Evolutionary conservation across 1,140 invertebrate species (phyloP).

Genomic region (Drosophila repletoides): DNA sequence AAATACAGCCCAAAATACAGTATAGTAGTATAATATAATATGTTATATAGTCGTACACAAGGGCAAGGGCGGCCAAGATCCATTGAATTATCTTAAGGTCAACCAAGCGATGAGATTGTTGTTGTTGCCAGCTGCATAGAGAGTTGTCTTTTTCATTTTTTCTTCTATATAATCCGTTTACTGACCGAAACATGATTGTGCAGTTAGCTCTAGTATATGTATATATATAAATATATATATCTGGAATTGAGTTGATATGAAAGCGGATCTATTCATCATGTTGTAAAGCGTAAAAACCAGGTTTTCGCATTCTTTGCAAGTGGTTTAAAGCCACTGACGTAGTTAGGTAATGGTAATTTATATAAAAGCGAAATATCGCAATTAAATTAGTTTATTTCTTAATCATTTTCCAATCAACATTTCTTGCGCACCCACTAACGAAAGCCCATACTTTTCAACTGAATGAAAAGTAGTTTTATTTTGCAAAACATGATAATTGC

Average conservation of each 20-base stretch:
- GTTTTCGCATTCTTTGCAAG: too few relatives aligned
- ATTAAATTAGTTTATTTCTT: too few relatives aligned
- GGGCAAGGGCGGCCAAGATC: conserved; percentile 14
- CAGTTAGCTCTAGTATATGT: conserved; percentile 1
- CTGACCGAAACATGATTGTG: conserved; percentile 2
- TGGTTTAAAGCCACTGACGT: too few relatives aligned
- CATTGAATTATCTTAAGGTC: neutral
- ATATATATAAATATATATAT: neutral
- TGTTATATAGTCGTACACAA: too few relatives aligned
- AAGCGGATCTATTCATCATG: neutral
- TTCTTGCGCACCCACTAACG: too few relatives aligned
- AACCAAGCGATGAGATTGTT: conserved; percentile 7
- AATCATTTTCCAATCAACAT: too few relatives aligned
- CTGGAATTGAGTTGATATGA: conserved; percentile 9
- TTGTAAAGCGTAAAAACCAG: neutral
- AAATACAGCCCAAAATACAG: neutral
- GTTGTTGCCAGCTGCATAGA: neutral
- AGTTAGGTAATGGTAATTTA: too few relatives aligned
- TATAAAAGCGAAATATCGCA: too few relatives aligned
- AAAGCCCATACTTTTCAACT: too few relatives aligned
- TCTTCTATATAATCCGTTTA: conserved; percentile 17
- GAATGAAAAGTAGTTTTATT: too few relatives aligned
- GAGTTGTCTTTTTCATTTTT: neutral
- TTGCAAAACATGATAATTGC: too few relatives aligned
- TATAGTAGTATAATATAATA: too few relatives aligned